Conservation (phyloP, 2,113 vertebrate genomes). For the Protobothrops mucrosquamatus region DNA sequence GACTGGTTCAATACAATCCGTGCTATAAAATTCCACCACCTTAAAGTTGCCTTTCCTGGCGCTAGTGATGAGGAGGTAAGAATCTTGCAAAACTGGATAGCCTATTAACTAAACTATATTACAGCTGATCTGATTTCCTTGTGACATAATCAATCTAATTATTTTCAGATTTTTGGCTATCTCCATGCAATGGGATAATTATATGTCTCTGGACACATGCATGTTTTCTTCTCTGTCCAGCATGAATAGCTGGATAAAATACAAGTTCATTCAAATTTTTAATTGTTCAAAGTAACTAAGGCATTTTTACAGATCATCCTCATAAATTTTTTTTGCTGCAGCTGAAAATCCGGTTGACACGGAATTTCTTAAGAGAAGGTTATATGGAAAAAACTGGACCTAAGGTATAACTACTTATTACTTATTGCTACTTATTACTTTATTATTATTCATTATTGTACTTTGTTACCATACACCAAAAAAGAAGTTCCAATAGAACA, state of each 20-base stretch:
- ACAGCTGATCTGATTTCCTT: background rate
- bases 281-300: background rate
- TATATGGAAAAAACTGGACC: slow-evolving; percentile 95
- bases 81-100: background rate
- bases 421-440: background rate
- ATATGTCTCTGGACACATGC: background rate
- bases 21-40: slow-evolving; percentile 84
- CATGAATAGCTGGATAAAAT: background rate
- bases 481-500: background rate
- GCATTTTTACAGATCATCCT: background rate
- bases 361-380: slow-evolving; percentile 87
- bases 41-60: slow-evolving; percentile 88
- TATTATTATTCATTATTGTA: background rate
- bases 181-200: background rate
- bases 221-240: background rate
- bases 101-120: background rate
- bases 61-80: slow-evolving; percentile 82
- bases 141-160: background rate
- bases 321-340: slow-evolving; percentile 50
- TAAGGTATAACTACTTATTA: slow-evolving; percentile 66
- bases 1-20: slow-evolving; percentile 90
- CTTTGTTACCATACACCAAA: background rate
- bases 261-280: background rate
- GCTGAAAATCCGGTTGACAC: slow-evolving; percentile 82
- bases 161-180: background rate